Percentiles rank a stretch among this genome's conserved stretches.
phyloP scores from a whole-genome alignment of 2,113 vertebrate genomes.

The Athene cunicularia region DNA sequence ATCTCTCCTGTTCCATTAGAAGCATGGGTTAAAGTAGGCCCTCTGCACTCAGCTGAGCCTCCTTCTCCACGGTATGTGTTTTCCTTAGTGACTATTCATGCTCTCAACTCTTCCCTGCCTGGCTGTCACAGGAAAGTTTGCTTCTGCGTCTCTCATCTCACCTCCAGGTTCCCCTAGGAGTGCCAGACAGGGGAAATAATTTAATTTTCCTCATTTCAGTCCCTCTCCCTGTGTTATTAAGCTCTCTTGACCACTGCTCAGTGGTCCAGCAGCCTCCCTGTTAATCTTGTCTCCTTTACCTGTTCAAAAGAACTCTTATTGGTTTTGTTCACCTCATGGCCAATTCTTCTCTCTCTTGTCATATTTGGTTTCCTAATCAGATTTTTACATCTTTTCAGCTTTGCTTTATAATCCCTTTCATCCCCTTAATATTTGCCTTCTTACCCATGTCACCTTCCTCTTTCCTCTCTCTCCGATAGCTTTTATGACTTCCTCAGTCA shows the following conservation, averaged over 20 bases:
- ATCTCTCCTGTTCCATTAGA: background rate
- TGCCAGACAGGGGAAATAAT: background rate
- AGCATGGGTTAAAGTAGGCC: background rate
- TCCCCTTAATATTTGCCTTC: conserved; percentile 47
- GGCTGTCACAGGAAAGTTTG: background rate
- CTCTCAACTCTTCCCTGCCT: background rate
- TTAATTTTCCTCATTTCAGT: background rate
- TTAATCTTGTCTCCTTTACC: conserved; percentile 23
- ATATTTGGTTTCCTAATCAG: conserved; percentile 61
- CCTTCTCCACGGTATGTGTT: background rate
- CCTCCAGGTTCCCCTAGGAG: background rate
- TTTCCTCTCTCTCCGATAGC: background rate
- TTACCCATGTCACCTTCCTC: conserved; percentile 17
- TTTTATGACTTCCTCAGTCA: conserved; percentile 57
- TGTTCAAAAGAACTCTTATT: conserved; percentile 26
- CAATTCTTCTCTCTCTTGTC: conserved; percentile 15
- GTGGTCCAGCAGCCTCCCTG: background rate
- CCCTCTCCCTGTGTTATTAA: background rate
- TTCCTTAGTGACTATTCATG: background rate
- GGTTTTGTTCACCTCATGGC: conserved; percentile 28
- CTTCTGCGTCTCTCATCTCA: background rate
- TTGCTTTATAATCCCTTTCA: conserved; percentile 58
- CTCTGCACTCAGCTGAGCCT: background rate
- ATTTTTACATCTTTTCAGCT: conserved; percentile 53
- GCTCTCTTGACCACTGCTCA: background rate